Evolutionary conservation across 2,113 vertebrate genomes (phyloP), one percentile per base, ranked within the genome.

Genomic region (Emydura subglobosa): DNA sequence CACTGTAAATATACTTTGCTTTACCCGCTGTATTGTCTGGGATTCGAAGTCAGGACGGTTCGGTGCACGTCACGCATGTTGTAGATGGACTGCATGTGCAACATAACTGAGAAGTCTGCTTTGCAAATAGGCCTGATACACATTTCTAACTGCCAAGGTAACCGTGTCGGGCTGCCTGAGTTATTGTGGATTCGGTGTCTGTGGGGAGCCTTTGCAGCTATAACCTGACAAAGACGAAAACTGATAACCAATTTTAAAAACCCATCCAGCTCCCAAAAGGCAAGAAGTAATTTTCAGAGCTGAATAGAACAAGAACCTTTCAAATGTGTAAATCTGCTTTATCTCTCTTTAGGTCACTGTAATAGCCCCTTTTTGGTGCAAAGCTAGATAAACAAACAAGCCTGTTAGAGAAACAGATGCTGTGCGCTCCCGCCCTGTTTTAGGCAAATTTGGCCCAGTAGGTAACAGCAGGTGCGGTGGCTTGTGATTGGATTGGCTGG

Each of bases 1-100:
- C 0, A 14, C n/a, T 80, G 19, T 0, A 0, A 68, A 57, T 0
- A 24, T 0, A 0, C 0, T 17, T 51, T 4, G 29, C 49, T 88
- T 65, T 86, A 82, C 57, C 10, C 5, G 0, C 68, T n/a, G 49
- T 9, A 1, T 10, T 89, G 0, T 17, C 2, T 19, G 91, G 13
- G 22, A 1, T 39, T 96, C 85, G 86, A 57, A 74, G 47, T 49
- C 68, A 76, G 68, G 87, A n/a, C 21, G 47, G 79, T 80, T 90
- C 80, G 27, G 87, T 92, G 95, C 91, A 76, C 4, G 22, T 2
- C 87, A 17, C 61, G 16, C 1, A 0, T 55, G 8, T 87, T 93
- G 51, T 14, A 94, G 87, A 82, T 72, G 51, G 74, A 39, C 39
- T 86, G 91, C 90, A 59, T 59, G 1, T 80, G 82, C 94, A 95